phyloP scores from a whole-genome alignment of 2,113 vertebrate species.

The Myxocyprinus asiaticus region DNA sequence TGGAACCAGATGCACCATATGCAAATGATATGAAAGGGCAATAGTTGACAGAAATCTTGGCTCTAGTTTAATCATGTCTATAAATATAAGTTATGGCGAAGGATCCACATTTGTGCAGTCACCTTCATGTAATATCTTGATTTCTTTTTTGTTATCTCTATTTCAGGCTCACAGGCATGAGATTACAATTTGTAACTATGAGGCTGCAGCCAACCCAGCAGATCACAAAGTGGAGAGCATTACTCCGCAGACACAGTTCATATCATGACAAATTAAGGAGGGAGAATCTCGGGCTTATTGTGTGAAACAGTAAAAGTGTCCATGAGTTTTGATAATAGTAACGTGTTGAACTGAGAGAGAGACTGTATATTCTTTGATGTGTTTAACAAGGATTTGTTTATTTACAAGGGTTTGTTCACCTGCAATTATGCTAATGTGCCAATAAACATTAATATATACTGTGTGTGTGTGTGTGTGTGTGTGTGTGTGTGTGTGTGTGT shows the following conservation, averaged over 20 bases:
- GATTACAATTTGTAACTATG: conserved; percentile 96
- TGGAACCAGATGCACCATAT: background rate
- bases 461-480: too few species aligned
- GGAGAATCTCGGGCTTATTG: conserved; percentile 16
- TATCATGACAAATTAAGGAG: conserved; percentile 75
- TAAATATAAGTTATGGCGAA: background rate
- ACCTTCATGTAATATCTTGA: background rate
- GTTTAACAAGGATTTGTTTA: background rate
- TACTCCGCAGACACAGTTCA: conserved; percentile 90
- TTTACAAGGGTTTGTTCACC: conserved; percentile 32
- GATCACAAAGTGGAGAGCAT: conserved; percentile 89
- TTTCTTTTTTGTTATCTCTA: background rate
- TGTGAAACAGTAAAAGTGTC: conserved; percentile 41
- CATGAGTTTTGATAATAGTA: conserved; percentile 24
- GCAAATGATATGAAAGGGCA: background rate
- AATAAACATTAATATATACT: conserved; percentile 44
- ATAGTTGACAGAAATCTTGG: background rate
- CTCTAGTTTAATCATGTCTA: background rate
- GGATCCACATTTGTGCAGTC: background rate
- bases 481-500: too few species aligned
- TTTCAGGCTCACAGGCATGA: conserved; percentile 88
- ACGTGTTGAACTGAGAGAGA: background rate
- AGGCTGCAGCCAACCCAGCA: conserved; percentile 90
- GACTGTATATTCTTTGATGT: background rate
- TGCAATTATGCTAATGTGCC: conserved; percentile 53